Evolutionary conservation across 1,140 invertebrate genomes (phyloP), one percentile per base, ranked within the genome.

Genomic region (Panagrolaimus sp.): DNA sequence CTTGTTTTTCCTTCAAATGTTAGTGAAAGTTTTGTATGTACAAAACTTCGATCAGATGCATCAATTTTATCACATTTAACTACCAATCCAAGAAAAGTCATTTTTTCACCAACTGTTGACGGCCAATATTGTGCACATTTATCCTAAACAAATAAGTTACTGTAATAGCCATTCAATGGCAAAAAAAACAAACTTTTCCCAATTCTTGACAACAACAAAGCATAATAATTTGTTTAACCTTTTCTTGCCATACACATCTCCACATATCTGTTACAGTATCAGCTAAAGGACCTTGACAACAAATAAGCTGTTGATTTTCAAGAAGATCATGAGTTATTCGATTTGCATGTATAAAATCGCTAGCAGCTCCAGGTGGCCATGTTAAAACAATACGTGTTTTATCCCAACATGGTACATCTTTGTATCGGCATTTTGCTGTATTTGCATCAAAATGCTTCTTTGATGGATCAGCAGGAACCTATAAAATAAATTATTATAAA

Each of bases 221-320:
- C 85, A 86, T 86, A 13, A 86, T 81, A 65, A 86, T 81, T 27
- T 82, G 77, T 1, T 74, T 63, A 9, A 79, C 74, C 63, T 83
- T 78, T 68, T 86, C 82, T 63, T 85, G 83, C 83, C 83, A 85
- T 9, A 86, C 74, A 79, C 86, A 83, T 45, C 77, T 69, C 85
- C 85, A 86, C 73, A 86, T 85, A 65, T 85, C 84, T 71, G 79
- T 77, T 23, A 84, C 74, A 3, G 85, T 86, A 8, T 72, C 69
- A 45, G 72, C 72, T 44, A 83, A 71, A 20, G 84, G 84, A 63
- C 85, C 86, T 82, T 86, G 78, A 53, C 91, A 91, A 80, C 27
- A 66, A 20, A 43, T 45, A 20, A 65, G 14, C 9, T 16, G 44
- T 66, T 57, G 68, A 42, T 23, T 44, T 31, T 25, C 61, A 5